phyloP scores from a whole-genome alignment of 2,888 invertebrate species.

The Agonopterix arenella region DNA sequence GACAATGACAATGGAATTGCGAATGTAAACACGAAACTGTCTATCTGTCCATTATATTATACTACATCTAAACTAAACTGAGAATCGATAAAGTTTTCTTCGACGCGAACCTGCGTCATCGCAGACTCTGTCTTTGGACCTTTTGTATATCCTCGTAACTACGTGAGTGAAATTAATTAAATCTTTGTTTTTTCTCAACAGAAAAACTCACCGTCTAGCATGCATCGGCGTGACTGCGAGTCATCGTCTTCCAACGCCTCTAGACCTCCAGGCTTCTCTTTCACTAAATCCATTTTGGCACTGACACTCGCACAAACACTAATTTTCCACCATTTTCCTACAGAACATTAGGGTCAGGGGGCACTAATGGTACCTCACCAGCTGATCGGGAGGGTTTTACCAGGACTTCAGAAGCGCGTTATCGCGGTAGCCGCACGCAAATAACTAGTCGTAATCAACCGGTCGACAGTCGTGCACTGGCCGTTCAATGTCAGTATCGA shows the following conservation, averaged over 20 bases:
- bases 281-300: conserved; percentile 54
- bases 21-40: not conserved
- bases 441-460: conserved; percentile 61
- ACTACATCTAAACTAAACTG: conserved; percentile 1
- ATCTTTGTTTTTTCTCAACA: not conserved
- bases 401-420: conserved; percentile 37
- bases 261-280: conserved; percentile 39
- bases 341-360: conserved; percentile 8
- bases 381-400: conserved; percentile 32
- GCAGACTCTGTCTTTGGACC: not conserved
- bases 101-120: not conserved
- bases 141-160: not conserved
- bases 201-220: conserved; percentile 65
- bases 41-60: no score
- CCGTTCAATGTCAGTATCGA: conserved; percentile 72
- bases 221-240: conserved; percentile 58
- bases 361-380: conserved; percentile 16
- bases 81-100: conserved; percentile 20
- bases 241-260: conserved; percentile 64
- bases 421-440: conserved; percentile 53
- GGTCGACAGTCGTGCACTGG: conserved; percentile 48
- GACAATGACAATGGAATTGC: not conserved
- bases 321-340: no score
- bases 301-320: conserved; percentile 17
- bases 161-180: not conserved